phyloP scores from a whole-genome alignment of 2,113 vertebrate genomes.

The Microcebus tavaratra region DNA sequence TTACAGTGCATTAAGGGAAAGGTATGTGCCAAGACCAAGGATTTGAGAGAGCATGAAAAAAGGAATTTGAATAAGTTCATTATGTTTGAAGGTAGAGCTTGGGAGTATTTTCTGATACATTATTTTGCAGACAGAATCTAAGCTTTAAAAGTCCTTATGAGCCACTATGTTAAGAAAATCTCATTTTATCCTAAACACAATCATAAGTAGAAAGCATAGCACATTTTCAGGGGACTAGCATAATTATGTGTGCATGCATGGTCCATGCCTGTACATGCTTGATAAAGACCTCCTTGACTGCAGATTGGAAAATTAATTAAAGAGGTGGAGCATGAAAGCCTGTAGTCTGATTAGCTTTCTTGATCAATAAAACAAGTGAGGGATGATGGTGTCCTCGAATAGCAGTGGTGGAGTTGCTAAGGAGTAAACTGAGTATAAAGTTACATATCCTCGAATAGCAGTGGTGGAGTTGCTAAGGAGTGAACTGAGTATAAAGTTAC shows the following conservation, averaged over 20 bases:
- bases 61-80: background rate
- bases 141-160: background rate
- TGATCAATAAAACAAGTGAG: background rate
- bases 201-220: background rate
- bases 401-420: background rate
- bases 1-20: background rate
- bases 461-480: background rate
- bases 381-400: background rate
- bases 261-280: background rate
- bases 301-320: background rate
- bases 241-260: background rate
- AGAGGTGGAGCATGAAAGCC: background rate
- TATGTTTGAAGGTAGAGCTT: background rate
- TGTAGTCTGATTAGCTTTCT: background rate
- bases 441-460: too few species aligned
- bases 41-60: background rate
- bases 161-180: background rate
- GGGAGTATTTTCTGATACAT: background rate
- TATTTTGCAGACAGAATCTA: background rate
- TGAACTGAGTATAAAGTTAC: background rate
- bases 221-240: background rate
- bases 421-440: background rate
- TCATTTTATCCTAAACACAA: background rate
- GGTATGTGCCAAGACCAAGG: rapidly evolving
- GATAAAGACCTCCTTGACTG: background rate